A percentile compares a stretch with the other conserved stretches of the same genome.
phyloP scores from a whole-genome alignment of 2,113 vertebrate species.

The Prunella himalayana region DNA sequence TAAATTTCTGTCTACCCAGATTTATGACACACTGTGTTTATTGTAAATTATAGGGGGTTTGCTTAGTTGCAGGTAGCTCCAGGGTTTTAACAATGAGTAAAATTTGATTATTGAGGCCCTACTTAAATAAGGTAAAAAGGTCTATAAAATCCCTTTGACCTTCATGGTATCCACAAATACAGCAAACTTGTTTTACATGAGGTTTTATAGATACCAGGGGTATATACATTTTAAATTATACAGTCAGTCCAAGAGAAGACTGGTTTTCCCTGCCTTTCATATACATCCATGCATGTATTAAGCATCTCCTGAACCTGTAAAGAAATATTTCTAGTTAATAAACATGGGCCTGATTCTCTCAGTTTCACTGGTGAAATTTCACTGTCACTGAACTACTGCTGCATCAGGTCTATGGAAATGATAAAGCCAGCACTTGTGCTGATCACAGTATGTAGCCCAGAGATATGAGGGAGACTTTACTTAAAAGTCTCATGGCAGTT shows the following conservation, averaged over 20 bases:
- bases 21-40: background rate
- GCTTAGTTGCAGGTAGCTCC: background rate
- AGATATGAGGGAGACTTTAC: background rate
- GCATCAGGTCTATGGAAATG: background rate
- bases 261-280: background rate
- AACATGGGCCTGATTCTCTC: background rate
- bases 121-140: background rate
- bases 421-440: background rate
- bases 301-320: background rate
- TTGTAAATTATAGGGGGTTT: background rate
- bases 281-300: background rate
- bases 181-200: background rate
- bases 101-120: background rate
- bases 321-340: background rate
- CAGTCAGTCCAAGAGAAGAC: background rate
- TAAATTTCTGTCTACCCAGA: background rate
- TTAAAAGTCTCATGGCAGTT: background rate
- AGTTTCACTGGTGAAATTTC: background rate
- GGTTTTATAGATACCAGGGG: background rate
- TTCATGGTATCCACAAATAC: background rate
- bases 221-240: background rate
- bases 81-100: background rate
- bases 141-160: background rate
- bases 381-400: background rate
- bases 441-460: background rate